phyloP scores from a whole-genome alignment of 2,797 vertebrate species.

The Channallabes apus region DNA sequence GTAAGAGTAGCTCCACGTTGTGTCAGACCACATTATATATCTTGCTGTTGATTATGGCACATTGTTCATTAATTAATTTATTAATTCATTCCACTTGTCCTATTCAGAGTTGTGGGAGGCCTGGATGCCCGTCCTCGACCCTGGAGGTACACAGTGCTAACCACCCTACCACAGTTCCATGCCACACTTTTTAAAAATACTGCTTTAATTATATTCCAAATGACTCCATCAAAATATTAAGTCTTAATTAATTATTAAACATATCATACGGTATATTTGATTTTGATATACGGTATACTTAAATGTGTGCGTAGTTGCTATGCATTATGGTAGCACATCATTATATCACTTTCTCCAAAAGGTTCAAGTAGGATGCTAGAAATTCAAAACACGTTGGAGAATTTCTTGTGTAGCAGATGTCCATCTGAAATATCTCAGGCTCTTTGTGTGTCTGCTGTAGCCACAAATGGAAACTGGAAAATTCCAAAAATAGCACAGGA shows the following conservation, averaged over 20 bases:
- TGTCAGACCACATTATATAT: background rate
- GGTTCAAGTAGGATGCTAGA: background rate
- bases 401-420: slow-evolving; percentile 18
- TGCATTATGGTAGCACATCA: background rate
- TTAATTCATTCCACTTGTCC: too few species aligned
- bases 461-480: slow-evolving; percentile 35
- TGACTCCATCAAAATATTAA: background rate
- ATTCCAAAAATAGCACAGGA: slow-evolving; percentile 42
- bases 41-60: background rate
- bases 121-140: too few species aligned
- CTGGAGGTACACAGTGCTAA: too few species aligned
- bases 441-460: slow-evolving; percentile 16
- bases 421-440: slow-evolving; percentile 19
- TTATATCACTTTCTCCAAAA: slow-evolving; percentile 12
- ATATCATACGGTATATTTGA: background rate
- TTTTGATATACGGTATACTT: background rate
- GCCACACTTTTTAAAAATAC: background rate
- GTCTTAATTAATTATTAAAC: background rate
- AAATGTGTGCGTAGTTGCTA: background rate
- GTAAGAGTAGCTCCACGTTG: background rate
- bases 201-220: background rate
- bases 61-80: too few species aligned
- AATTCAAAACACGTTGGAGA: slow-evolving; percentile 4
- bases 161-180: background rate
- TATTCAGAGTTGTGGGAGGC: too few species aligned